Conservation (phyloP, 2,113 vertebrate genomes). For the Daphoenositta chrysoptera region DNA sequence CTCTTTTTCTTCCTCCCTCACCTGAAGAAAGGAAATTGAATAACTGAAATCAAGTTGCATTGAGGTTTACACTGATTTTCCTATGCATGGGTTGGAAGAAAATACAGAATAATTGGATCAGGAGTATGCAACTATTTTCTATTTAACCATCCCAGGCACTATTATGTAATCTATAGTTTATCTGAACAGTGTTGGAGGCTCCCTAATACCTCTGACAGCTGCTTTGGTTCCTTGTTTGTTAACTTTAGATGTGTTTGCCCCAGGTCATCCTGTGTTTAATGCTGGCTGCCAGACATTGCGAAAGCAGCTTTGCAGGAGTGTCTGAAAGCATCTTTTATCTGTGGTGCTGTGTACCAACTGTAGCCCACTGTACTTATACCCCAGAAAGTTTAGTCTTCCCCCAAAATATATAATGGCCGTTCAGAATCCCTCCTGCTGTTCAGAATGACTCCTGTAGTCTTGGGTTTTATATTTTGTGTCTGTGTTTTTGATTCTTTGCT, state of each 20-base stretch:
- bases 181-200: background rate
- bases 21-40: background rate
- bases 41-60: background rate
- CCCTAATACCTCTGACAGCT: background rate
- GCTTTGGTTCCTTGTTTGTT: background rate
- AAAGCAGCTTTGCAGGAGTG: background rate
- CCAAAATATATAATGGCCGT: background rate
- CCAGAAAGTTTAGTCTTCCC: background rate
- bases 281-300: background rate
- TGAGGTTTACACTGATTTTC: background rate
- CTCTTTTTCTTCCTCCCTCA: background rate
- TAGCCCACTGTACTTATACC: background rate
- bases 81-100: background rate
- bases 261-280: background rate
- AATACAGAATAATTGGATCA: background rate
- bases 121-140: background rate
- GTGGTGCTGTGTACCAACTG: background rate
- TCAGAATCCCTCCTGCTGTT: background rate
- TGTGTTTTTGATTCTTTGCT: background rate
- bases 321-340: background rate
- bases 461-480: background rate
- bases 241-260: background rate
- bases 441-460: background rate
- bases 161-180: background rate
- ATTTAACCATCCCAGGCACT: background rate